These are phyloP conservation scores for Cyanistes caeruleus DNA, from an alignment of 2,113 vertebrate species.

Conservation along the genomic window DNA sequence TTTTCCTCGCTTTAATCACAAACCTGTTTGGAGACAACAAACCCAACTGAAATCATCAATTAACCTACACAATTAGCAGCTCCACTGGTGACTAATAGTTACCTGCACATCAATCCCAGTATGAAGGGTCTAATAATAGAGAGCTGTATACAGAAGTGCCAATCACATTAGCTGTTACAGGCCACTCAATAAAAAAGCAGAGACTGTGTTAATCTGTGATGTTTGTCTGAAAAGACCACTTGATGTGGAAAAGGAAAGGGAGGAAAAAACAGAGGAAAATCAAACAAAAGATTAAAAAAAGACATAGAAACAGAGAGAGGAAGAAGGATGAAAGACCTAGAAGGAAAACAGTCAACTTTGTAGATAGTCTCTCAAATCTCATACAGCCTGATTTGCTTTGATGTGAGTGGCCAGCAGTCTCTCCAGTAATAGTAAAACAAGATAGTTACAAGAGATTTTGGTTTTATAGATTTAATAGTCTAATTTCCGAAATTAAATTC, in stretches of 20 bases:
- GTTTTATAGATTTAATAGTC: neutral
- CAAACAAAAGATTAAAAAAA: neutral
- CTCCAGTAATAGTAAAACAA: neutral
- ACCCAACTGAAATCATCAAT: constrained; percentile 10
- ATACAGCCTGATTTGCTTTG: neutral
- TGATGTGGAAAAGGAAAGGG: neutral
- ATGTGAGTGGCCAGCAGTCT: neutral
- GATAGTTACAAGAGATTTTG: neutral
- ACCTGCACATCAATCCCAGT: neutral
- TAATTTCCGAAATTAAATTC: neutral
- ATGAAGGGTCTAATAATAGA: constrained; percentile 9
- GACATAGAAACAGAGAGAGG: neutral
- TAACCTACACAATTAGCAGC: constrained; percentile 27
- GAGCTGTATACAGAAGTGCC: neutral
- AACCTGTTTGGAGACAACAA: neutral
- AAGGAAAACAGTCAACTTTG: neutral
- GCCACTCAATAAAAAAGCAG: neutral
- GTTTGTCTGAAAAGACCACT: constrained; percentile 36
- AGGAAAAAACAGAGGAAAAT: neutral
- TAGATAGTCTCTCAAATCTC: neutral
- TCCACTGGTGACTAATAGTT: constrained; percentile 36
- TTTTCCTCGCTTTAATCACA: neutral
- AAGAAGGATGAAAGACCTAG: neutral
- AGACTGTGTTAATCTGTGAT: neutral
- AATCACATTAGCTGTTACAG: constrained; percentile 3